phyloP scores from a whole-genome alignment of 1,140 invertebrate genomes.

The Apis laboriosa region DNA sequence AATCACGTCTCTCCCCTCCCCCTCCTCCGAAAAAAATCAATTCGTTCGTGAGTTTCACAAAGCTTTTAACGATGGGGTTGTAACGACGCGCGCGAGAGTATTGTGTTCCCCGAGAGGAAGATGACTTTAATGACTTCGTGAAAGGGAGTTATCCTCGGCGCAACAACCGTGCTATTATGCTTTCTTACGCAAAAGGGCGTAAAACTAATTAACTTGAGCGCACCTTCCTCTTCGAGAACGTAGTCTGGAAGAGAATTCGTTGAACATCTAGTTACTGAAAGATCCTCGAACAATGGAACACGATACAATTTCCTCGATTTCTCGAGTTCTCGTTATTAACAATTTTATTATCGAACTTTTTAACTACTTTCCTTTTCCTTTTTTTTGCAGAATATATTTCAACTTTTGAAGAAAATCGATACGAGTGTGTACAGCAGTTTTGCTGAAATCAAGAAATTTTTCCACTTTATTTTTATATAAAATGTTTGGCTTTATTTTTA shows the following conservation, averaged over 20 bases:
- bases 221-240: background rate
- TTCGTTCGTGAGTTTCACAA: background rate
- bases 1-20: background rate
- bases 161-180: slow-evolving; percentile 15
- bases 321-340: no score
- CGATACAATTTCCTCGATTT: background rate
- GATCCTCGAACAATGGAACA: background rate
- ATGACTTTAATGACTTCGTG: slow-evolving; percentile 27
- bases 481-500: no score
- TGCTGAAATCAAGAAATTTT: no score
- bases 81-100: background rate
- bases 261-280: background rate
- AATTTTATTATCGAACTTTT: no score
- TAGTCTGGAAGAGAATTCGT: background rate
- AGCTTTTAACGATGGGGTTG: background rate
- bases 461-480: no score
- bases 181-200: slow-evolving; percentile 26
- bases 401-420: no score
- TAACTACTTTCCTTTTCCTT: no score
- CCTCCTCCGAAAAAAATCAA: background rate
- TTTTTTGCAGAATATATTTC: no score
- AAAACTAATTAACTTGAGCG: slow-evolving; percentile 54
- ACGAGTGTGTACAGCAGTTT: no score
- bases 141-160: slow-evolving; percentile 22
- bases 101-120: background rate